Conservation (phyloP, 1,140 invertebrate genomes). For the Eulimnadia texana region DNA sequence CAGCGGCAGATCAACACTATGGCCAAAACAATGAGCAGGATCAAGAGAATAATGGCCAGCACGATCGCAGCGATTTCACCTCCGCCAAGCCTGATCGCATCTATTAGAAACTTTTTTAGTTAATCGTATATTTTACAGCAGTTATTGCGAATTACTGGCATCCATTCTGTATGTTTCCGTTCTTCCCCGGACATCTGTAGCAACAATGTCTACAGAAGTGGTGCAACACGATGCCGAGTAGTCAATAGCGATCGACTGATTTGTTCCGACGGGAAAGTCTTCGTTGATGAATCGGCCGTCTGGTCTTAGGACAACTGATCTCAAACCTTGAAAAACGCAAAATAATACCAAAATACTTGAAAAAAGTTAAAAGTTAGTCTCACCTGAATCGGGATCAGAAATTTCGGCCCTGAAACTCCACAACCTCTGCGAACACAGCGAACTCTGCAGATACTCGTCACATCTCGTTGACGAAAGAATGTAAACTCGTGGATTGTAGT, state of each 20-base stretch:
- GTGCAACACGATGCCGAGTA: slow-evolving; percentile 11
- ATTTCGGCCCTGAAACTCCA: slow-evolving; percentile 11
- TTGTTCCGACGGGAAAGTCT: slow-evolving; percentile 15
- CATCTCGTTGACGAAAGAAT: background rate
- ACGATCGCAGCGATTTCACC: slow-evolving; percentile 39
- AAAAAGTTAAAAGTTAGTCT: background rate
- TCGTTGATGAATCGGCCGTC: slow-evolving; percentile 12
- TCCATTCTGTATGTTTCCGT: slow-evolving; percentile 6
- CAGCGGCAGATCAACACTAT: slow-evolving; percentile 37
- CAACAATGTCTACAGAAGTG: slow-evolving; percentile 4
- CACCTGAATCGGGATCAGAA: slow-evolving; percentile 6
- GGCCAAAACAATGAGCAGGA: slow-evolving; percentile 33
- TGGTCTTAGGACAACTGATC: slow-evolving; percentile 9
- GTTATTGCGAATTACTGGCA: slow-evolving; percentile 4
- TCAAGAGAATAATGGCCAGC: slow-evolving; percentile 35
- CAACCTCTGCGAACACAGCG: background rate
- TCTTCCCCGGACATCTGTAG: slow-evolving; percentile 13
- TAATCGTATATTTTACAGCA: too few relatives aligned
- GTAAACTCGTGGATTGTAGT: background rate
- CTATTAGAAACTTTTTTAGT: too few relatives aligned
- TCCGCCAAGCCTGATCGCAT: slow-evolving; percentile 22
- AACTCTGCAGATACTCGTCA: background rate
- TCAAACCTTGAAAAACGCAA: slow-evolving; percentile 6
- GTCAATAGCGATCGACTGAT: slow-evolving; percentile 11
- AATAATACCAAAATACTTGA: background rate